phyloP scores from a whole-genome alignment of 2,113 vertebrate species.

The Passer montanus region DNA sequence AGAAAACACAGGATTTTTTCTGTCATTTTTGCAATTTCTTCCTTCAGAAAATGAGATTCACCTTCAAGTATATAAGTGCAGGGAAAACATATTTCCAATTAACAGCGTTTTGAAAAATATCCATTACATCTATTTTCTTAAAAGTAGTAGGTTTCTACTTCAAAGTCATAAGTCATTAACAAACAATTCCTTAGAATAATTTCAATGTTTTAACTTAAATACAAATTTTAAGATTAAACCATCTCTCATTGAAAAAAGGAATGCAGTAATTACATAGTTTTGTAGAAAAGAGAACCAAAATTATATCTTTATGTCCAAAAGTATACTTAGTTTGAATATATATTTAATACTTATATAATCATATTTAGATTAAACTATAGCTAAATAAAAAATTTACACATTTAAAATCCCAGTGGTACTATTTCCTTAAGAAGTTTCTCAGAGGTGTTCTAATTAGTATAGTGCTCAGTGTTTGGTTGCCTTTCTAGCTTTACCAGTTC shows the following conservation, averaged over 20 bases:
- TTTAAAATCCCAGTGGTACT: neutral
- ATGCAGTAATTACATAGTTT: neutral
- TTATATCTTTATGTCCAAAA: conserved; percentile 24
- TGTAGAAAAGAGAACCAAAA: neutral
- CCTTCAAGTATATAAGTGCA: neutral
- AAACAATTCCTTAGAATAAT: neutral
- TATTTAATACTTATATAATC: neutral
- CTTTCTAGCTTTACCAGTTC: neutral
- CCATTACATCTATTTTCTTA: neutral
- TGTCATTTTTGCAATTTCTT: neutral
- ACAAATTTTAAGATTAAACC: neutral
- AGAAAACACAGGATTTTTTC: fast-evolving
- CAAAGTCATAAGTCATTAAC: neutral
- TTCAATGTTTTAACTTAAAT: neutral
- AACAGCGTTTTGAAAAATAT: neutral
- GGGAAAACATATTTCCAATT: neutral
- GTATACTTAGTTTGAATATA: neutral
- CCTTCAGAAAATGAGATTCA: neutral
- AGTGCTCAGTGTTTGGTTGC: neutral
- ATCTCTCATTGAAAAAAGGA: neutral
- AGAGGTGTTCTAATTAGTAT: neutral
- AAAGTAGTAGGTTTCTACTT: neutral
- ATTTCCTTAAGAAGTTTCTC: neutral
- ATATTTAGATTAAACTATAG: neutral
- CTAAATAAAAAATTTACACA: neutral